Conservation (phyloP, 2,888 invertebrate species). For the Osmoderma eremita region DNA sequence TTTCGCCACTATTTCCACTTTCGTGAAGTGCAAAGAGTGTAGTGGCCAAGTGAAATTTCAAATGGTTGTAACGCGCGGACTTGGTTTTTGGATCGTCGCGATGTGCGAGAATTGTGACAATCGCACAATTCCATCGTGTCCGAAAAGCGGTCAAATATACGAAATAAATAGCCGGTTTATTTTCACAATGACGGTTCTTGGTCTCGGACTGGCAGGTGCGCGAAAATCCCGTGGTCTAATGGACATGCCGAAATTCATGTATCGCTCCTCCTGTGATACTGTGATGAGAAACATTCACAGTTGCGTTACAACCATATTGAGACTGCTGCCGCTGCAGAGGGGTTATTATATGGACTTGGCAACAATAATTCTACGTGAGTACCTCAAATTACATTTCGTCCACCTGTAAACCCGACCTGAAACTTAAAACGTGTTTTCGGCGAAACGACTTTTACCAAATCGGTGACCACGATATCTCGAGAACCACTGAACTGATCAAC, state of each 20-base stretch:
- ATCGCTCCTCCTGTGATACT: slow-evolving; percentile 28
- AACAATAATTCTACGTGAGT: too few relatives aligned
- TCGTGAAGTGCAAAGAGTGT: slow-evolving; percentile 41
- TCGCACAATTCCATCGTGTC: slow-evolving; percentile 24
- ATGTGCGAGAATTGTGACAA: slow-evolving; percentile 37
- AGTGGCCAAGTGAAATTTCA: slow-evolving; percentile 30
- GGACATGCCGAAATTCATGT: slow-evolving; percentile 45
- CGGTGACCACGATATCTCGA: slow-evolving; percentile 6
- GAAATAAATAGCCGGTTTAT: slow-evolving; percentile 44
- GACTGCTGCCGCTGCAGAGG: too few relatives aligned
- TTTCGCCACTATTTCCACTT: slow-evolving; percentile 37
- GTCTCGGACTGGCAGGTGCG: slow-evolving; percentile 42
- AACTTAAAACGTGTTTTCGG: too few relatives aligned
- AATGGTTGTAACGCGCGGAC: slow-evolving; percentile 31
- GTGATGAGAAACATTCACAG: slow-evolving; percentile 34
- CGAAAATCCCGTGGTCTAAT: slow-evolving; percentile 45
- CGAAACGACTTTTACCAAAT: not conserved
- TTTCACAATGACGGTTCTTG: slow-evolving; percentile 45
- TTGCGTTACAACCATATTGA: slow-evolving; percentile 24
- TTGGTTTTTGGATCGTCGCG: slow-evolving; percentile 41
- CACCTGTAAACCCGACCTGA: too few relatives aligned
- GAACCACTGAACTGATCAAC: slow-evolving; percentile 3
- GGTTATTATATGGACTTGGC: too few relatives aligned
- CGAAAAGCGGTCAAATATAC: slow-evolving; percentile 39
- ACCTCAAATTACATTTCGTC: too few relatives aligned